phyloP scores from a whole-genome alignment of 2,113 vertebrate genomes.

The Struthio camelus region DNA sequence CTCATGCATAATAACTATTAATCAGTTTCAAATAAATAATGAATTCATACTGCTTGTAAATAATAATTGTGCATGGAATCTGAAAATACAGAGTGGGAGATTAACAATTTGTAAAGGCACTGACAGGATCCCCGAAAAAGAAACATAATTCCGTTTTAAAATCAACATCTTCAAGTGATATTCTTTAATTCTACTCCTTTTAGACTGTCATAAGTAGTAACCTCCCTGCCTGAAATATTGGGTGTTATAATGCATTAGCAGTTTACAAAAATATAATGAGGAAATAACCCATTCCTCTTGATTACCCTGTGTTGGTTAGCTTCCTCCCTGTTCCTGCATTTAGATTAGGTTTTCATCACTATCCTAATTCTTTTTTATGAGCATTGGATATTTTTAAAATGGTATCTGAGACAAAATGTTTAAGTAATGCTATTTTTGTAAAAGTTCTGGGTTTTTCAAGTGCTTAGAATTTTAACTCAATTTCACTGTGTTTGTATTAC shows the following conservation, averaged over 20 bases:
- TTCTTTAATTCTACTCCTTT: slow-evolving; percentile 5
- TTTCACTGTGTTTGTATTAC: neutral
- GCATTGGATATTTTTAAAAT: neutral
- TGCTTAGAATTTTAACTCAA: slow-evolving; percentile 42
- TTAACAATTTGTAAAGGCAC: slow-evolving; percentile 60
- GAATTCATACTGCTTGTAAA: slow-evolving; percentile 54
- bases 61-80: slow-evolving; percentile 56
- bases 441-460: slow-evolving; percentile 4
- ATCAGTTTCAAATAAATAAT: slow-evolving; percentile 58
- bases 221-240: slow-evolving; percentile 3
- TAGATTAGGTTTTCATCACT: neutral
- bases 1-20: slow-evolving; percentile 32
- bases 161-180: slow-evolving; percentile 52
- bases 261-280: slow-evolving; percentile 40
- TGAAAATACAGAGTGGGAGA: slow-evolving; percentile 43
- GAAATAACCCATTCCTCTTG: slow-evolving; percentile 47
- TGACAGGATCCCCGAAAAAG: slow-evolving; percentile 17
- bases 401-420: neutral
- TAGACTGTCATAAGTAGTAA: neutral
- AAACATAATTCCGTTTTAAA: slow-evolving; percentile 66
- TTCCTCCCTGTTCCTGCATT: slow-evolving; percentile 12
- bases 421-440: slow-evolving; percentile 43
- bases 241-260: slow-evolving; percentile 27
- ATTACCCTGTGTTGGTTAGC: slow-evolving; percentile 51
- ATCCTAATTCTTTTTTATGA: slow-evolving; percentile 51